These are phyloP conservation scores for Habrosyne pyritoides DNA, from an alignment of 2,888 invertebrate genomes.

Conservation along the genomic window DNA sequence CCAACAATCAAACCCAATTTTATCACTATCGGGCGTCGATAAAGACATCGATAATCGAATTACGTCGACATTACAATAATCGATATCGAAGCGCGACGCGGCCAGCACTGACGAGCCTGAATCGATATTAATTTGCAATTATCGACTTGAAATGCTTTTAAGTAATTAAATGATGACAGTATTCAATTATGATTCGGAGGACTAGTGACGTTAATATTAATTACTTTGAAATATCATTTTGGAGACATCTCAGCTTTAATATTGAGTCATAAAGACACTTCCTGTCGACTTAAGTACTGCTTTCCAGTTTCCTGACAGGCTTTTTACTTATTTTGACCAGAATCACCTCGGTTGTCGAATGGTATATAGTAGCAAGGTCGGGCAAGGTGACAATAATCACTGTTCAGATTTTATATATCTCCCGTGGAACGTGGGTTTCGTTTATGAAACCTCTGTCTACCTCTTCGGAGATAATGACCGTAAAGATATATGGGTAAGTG, in stretches of 20 bases:
- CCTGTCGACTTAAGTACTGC: slow-evolving; percentile 9
- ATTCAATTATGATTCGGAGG: slow-evolving; percentile 25
- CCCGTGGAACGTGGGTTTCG: too few relatives aligned
- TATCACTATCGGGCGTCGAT: slow-evolving; percentile 34
- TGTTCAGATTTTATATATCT: too few relatives aligned
- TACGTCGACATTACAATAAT: slow-evolving; percentile 34
- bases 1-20: slow-evolving; percentile 32
- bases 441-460: too few relatives aligned
- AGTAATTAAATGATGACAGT: slow-evolving; percentile 14
- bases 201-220: slow-evolving; percentile 22
- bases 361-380: too few relatives aligned
- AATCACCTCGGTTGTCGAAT: too few relatives aligned
- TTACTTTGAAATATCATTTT: slow-evolving; percentile 16
- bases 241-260: slow-evolving; percentile 11
- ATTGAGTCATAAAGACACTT: slow-evolving; percentile 18
- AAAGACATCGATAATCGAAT: slow-evolving; percentile 45
- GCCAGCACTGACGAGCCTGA: slow-evolving; percentile 14
- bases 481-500: too few relatives aligned
- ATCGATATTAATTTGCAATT: slow-evolving; percentile 8
- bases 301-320: slow-evolving; percentile 14
- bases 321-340: background rate
- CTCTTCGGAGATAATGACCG: too few relatives aligned
- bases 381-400: too few relatives aligned
- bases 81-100: slow-evolving; percentile 19
- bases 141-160: slow-evolving; percentile 10